Conservation (phyloP, 2,113 vertebrate genomes). For the Catharus minimus region DNA sequence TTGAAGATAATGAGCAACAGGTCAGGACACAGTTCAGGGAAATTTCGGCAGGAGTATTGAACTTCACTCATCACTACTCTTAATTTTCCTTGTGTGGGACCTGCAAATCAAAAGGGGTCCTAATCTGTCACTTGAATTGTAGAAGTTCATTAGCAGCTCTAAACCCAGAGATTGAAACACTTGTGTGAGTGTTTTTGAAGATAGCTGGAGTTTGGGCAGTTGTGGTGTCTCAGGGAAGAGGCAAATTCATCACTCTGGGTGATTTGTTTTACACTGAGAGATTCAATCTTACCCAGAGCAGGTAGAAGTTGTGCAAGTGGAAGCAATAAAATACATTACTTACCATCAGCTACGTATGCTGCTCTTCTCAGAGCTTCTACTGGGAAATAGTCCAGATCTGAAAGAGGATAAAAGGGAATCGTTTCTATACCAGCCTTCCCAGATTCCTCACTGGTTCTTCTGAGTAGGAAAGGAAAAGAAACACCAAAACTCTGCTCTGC, state of each 20-base stretch:
- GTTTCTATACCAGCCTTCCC: background rate
- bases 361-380: fast-evolving
- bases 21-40: background rate
- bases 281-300: background rate
- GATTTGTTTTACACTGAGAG: background rate
- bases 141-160: background rate
- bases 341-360: slow-evolving; percentile 1
- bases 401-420: background rate
- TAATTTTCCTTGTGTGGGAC: fast-evolving
- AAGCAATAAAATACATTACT: background rate
- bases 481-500: background rate
- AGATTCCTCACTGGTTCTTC: too few species aligned
- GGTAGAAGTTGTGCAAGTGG: fast-evolving
- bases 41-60: fast-evolving
- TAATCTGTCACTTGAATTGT: background rate
- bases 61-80: background rate
- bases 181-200: background rate
- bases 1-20: background rate
- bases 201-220: fast-evolving
- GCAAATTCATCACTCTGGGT: fast-evolving
- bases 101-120: background rate
- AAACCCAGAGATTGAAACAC: background rate
- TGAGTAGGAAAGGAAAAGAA: background rate
- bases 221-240: fast-evolving
- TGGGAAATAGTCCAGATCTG: background rate